Percentiles rank a stretch among this genome's conserved stretches.
These are phyloP conservation scores for Cossypha niveicapilla DNA, from an alignment of 2,797 vertebrate genomes.

Conservation along the genomic window DNA sequence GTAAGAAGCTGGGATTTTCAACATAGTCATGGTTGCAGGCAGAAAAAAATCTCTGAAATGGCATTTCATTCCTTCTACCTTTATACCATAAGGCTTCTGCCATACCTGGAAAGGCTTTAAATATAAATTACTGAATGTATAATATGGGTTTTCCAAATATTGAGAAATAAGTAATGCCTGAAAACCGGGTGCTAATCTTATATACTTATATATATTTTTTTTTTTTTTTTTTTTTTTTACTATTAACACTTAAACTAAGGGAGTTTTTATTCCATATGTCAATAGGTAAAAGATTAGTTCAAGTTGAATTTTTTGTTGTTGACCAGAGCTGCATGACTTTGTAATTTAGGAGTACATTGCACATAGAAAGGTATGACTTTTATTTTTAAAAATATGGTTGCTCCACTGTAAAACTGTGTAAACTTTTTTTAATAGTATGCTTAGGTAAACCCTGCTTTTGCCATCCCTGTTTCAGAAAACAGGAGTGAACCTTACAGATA, in stretches of 20 bases:
- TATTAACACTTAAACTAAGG: neutral
- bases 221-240: fast-evolving
- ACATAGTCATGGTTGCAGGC: neutral
- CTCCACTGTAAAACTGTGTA: neutral
- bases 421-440: neutral
- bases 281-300: neutral
- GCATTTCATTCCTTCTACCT: neutral
- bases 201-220: fast-evolving
- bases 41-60: neutral
- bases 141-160: fast-evolving
- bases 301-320: neutral
- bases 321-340: neutral
- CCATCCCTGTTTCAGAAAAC: neutral
- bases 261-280: neutral
- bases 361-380: neutral
- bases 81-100: neutral
- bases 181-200: neutral
- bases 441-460: neutral
- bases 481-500: neutral
- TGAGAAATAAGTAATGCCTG: neutral
- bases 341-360: neutral
- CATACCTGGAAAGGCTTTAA: neutral
- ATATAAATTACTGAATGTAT: neutral
- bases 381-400: neutral
- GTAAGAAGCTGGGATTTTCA: neutral